Evolutionary conservation across 1,140 invertebrate species (phyloP).

Genomic region (Helicorthomorpha holstii): DNA sequence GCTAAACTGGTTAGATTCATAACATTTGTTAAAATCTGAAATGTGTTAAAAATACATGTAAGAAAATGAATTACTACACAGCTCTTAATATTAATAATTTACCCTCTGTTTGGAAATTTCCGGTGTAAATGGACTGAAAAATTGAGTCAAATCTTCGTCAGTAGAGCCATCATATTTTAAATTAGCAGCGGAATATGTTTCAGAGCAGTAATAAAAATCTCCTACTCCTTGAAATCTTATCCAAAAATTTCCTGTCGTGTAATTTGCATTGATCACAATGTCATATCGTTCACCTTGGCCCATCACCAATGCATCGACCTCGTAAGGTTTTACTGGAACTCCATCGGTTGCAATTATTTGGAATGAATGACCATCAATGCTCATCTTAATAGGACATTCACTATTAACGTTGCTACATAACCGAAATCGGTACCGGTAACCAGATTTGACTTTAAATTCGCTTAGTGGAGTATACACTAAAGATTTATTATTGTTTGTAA

Average conservation of each 20-base stretch:
- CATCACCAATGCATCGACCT: slow-evolving; percentile 56
- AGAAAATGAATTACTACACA: too few species aligned
- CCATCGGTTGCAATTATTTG: slow-evolving; percentile 62
- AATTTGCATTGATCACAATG: slow-evolving; percentile 55
- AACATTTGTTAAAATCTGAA: too few species aligned
- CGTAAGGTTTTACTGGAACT: slow-evolving; percentile 50
- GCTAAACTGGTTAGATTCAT: too few species aligned
- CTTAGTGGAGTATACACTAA: slow-evolving; percentile 27
- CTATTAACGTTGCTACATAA: slow-evolving; percentile 68
- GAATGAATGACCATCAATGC: slow-evolving; percentile 65
- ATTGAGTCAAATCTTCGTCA: too few species aligned
- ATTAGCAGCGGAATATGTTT: too few species aligned
- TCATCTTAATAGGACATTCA: slow-evolving; percentile 70
- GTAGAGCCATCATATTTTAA: too few species aligned
- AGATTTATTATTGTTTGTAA: not conserved
- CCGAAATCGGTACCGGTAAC: slow-evolving; percentile 57
- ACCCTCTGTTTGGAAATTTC: too few species aligned
- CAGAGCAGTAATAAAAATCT: too few species aligned
- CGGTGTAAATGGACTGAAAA: too few species aligned
- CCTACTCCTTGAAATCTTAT: slow-evolving; percentile 62
- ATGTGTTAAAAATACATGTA: too few species aligned
- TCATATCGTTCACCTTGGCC: slow-evolving; percentile 77
- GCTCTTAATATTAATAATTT: too few species aligned
- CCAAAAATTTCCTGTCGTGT: slow-evolving; percentile 61
- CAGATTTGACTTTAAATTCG: slow-evolving; percentile 40